Percentiles rank a stretch among this genome's conserved stretches.
These are phyloP conservation scores for Drosophila ezoana DNA, from an alignment of 2,888 invertebrate genomes.

Conservation along the genomic window DNA sequence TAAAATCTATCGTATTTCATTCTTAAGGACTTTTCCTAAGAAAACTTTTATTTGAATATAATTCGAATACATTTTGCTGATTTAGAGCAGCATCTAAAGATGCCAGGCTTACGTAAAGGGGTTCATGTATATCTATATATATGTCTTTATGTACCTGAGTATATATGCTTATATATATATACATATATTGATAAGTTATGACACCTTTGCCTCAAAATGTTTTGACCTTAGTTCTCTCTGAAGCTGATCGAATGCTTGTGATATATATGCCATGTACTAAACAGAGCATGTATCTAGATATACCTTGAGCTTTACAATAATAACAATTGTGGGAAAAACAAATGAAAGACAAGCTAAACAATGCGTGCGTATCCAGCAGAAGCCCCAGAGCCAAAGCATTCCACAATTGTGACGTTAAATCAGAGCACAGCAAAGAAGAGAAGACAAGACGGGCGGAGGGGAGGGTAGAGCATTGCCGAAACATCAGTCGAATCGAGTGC, in stretches of 20 bases:
- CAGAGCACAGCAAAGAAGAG: slow-evolving; percentile 39
- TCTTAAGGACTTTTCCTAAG: no score
- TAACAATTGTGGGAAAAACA: slow-evolving; percentile 57
- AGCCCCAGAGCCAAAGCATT: slow-evolving; percentile 49
- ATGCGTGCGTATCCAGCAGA: slow-evolving; percentile 58
- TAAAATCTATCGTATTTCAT: no score
- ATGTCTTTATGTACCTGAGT: neutral
- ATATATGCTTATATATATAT: neutral
- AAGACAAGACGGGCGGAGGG: neutral
- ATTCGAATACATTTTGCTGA: neutral
- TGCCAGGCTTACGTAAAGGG: slow-evolving; percentile 31
- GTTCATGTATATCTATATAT: neutral
- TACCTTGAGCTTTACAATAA: slow-evolving; percentile 55
- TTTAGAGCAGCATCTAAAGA: neutral
- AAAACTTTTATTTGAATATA: neutral
- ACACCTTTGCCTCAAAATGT: slow-evolving; percentile 47
- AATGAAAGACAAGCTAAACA: slow-evolving; percentile 69
- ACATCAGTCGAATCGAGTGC: slow-evolving; percentile 57
- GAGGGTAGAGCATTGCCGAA: slow-evolving; percentile 14
- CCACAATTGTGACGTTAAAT: slow-evolving; percentile 79
- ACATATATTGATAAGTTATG: slow-evolving; percentile 39
- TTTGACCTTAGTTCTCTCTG: slow-evolving; percentile 43
- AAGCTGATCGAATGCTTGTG: slow-evolving; percentile 27
- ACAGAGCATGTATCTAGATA: slow-evolving; percentile 12
- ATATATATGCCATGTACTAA: slow-evolving; percentile 9